Evolutionary conservation across 1,140 invertebrate species (phyloP).

Genomic region (Drosophila grimshawi): DNA sequence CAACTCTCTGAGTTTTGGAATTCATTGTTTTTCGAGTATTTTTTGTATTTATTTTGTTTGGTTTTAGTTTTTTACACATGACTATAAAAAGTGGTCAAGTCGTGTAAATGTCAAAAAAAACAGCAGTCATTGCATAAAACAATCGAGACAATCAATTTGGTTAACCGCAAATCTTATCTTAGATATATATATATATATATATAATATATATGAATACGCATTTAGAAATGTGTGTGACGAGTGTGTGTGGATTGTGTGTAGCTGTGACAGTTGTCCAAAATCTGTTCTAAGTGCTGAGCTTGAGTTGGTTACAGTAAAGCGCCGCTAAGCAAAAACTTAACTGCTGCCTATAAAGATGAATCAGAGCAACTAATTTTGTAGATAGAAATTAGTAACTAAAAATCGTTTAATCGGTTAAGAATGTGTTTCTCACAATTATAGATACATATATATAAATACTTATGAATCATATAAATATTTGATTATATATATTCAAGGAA

Average conservation of each 20-base stretch:
- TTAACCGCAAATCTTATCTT: conserved; percentile 1
- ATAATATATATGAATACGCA: not conserved
- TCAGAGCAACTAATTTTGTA: too few species aligned
- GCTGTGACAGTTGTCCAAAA: conserved; percentile 63
- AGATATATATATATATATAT: not conserved
- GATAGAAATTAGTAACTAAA: too few species aligned
- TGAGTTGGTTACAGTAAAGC: conserved; percentile 22
- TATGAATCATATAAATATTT: too few species aligned
- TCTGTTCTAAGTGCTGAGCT: conserved; percentile 47
- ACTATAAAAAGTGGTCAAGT: conserved; percentile 33
- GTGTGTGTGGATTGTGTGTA: conserved; percentile 40
- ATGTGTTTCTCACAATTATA: too few species aligned
- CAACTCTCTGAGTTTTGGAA: conserved; percentile 48
- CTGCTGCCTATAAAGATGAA: too few species aligned
- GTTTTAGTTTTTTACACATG: not conserved
- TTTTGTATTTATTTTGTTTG: conserved; percentile 6
- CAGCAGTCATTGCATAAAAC: conserved; percentile 6
- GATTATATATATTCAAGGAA: too few species aligned
- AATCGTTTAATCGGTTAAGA: too few species aligned
- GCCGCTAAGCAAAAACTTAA: not conserved
- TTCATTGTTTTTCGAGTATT: conserved; percentile 13
- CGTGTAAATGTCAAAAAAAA: conserved; percentile 14
- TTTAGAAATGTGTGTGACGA: conserved; percentile 37
- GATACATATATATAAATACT: too few species aligned
- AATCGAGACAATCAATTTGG: conserved; percentile 31